Evolutionary conservation across 2,797 vertebrate genomes (phyloP), one percentile per base, ranked within the genome.

Genomic region (Rhynchotus rufescens): DNA sequence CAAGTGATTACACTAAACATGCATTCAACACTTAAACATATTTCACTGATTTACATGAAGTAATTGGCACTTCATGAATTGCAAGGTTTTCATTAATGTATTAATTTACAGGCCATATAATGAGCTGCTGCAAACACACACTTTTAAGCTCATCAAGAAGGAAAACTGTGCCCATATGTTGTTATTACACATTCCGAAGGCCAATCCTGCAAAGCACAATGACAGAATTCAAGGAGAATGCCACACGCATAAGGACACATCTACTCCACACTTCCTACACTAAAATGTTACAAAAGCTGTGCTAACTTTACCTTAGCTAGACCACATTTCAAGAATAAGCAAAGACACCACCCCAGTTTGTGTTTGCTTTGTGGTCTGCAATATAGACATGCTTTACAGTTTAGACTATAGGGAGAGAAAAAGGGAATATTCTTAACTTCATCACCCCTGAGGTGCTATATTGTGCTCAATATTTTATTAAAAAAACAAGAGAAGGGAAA

Each of bases 171-270:
- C 32, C 64, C 28, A 3, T 5, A 8, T 26, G 21, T 56, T 75
- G 52, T 8, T 7, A 8, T 28, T 16, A 22, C 23, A 68, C 78
- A 65, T 69, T 22, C 57, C 23, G 60, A 69, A 68, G 40, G 36
- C 28, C 22, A 56, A 47, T 30, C 25, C 40, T 12, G 56, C 16
- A 34, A 60, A 51, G 28, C 21, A 68, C 17, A n/a, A 16, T 3
- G n/a, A 38, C 14, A 25, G 67, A 64, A 54, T 16, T 28, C 17
- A 51, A 23, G 20, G n/a, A 40, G 59, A 62, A 34, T 7, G 54
- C 19, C 10, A 15, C 4, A 4, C 1, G 1, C 12, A 15, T 30
- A 30, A 42, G 2, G 10, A 32, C 28, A 60, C 1, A 15, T 25
- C 64, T 19, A 22, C 36, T 11, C 1, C 1, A 32, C n/a, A 16